These are phyloP conservation scores for Ifrita kowaldi DNA, from an alignment of 2,113 vertebrate genomes.

Conservation along the genomic window DNA sequence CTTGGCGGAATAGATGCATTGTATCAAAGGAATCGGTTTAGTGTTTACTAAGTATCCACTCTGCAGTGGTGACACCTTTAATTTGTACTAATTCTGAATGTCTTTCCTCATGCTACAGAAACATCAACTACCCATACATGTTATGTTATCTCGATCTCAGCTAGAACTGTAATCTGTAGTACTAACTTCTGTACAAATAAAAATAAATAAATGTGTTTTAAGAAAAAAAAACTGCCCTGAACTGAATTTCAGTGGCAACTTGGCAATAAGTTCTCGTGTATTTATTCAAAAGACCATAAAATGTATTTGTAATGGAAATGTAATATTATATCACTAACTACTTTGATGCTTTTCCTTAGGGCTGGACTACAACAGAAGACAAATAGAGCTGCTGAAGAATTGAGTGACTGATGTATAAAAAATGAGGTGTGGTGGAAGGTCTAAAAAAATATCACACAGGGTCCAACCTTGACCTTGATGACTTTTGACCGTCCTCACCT, in stretches of 20 bases:
- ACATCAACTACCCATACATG: neutral
- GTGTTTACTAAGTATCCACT: neutral
- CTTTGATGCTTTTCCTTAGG: neutral
- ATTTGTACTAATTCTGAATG: neutral
- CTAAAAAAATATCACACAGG: neutral
- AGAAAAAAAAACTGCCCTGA: neutral
- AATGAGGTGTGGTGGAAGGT: accelerated
- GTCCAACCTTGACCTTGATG: neutral
- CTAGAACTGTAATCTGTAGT: neutral
- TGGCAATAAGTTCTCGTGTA: neutral
- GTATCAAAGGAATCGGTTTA: neutral
- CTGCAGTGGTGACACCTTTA: neutral
- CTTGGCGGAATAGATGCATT: neutral
- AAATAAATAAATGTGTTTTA: neutral
- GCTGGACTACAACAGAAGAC: neutral
- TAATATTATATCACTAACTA: neutral
- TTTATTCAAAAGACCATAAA: neutral
- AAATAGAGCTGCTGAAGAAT: neutral
- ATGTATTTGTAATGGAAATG: neutral
- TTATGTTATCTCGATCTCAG: neutral
- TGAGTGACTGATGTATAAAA: neutral
- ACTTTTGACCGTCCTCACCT: neutral
- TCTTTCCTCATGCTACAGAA: neutral
- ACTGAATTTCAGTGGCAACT: neutral
- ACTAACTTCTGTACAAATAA: neutral